Evolutionary conservation across 2,888 invertebrate species (phyloP).

Genomic region (Plebejus anna): DNA sequence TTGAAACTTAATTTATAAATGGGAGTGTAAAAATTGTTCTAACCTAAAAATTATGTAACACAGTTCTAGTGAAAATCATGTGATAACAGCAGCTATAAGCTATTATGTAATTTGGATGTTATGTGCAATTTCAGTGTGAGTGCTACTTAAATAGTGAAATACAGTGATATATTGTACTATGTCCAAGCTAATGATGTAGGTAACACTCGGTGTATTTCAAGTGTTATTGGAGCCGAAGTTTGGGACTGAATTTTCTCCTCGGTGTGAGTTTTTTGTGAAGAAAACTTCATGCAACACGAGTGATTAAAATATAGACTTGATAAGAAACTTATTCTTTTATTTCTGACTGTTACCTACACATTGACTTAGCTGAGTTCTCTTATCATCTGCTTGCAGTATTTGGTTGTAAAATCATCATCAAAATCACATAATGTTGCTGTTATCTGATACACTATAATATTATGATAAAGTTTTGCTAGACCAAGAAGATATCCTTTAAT

Average conservation of each 20-base stretch:
- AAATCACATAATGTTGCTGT: background rate
- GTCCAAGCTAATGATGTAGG: constrained; percentile 42
- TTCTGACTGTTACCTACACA: constrained; percentile 39
- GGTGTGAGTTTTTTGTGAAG: constrained; percentile 63
- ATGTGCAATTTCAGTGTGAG: constrained; percentile 50
- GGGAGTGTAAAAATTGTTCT: constrained; percentile 35
- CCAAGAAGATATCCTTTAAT: too few species aligned
- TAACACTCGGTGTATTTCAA: constrained; percentile 40
- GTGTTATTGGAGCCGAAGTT: constrained; percentile 34
- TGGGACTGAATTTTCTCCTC: constrained; percentile 44
- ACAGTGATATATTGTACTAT: constrained; percentile 43
- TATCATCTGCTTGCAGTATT: background rate
- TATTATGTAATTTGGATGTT: constrained; percentile 62
- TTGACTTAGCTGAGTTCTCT: constrained; percentile 24
- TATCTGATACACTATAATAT: background rate
- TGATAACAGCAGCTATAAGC: constrained; percentile 63
- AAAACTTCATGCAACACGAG: constrained; percentile 67
- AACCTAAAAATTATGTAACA: constrained; percentile 43
- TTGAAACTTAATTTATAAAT: constrained; percentile 33
- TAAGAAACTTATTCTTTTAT: constrained; percentile 52
- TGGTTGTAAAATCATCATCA: background rate
- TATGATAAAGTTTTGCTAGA: too few species aligned
- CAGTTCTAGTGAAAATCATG: constrained; percentile 62
- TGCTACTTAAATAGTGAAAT: constrained; percentile 46
- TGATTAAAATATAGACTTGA: constrained; percentile 63